Evolutionary conservation across 2,113 vertebrate species (phyloP).

Genomic region (Nothocercus nigrocapillus): DNA sequence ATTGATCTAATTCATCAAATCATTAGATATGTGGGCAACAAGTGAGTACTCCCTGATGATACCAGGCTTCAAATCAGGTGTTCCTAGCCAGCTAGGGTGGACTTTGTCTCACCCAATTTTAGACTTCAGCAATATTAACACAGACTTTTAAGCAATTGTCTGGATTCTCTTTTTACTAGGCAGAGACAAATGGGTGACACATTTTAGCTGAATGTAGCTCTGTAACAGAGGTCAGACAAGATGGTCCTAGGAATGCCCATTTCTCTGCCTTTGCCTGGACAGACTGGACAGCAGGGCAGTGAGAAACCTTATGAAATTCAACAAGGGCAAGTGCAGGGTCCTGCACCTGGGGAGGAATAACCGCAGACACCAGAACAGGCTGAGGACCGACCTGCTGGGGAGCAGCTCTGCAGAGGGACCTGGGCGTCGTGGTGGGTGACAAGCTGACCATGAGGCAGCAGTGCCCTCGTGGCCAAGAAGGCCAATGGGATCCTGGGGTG

Average conservation of each 20-base stretch:
- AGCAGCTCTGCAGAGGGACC: too few relatives aligned
- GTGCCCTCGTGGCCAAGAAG: too few relatives aligned
- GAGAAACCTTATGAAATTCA: too few relatives aligned
- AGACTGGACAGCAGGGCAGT: too few relatives aligned
- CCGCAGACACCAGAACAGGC: too few relatives aligned
- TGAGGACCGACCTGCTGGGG: too few relatives aligned
- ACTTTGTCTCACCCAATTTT: not conserved
- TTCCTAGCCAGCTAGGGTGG: not conserved
- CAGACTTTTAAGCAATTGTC: not conserved
- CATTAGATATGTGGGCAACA: not conserved
- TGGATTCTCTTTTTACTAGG: not conserved
- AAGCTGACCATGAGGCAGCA: too few relatives aligned
- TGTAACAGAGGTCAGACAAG: not conserved
- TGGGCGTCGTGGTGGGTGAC: too few relatives aligned
- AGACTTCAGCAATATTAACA: not conserved
- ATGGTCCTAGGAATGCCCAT: not conserved
- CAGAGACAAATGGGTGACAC: not conserved
- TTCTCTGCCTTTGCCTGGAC: not conserved
- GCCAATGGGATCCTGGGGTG: too few relatives aligned
- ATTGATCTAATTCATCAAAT: not conserved
- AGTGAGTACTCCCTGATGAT: not conserved
- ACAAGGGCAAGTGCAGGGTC: too few relatives aligned
- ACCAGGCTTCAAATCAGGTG: rapidly evolving
- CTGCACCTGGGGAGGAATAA: too few relatives aligned
- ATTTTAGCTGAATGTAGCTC: not conserved